Conservation (phyloP, 2,888 invertebrate genomes). For the Pseudococcus viburni region DNA sequence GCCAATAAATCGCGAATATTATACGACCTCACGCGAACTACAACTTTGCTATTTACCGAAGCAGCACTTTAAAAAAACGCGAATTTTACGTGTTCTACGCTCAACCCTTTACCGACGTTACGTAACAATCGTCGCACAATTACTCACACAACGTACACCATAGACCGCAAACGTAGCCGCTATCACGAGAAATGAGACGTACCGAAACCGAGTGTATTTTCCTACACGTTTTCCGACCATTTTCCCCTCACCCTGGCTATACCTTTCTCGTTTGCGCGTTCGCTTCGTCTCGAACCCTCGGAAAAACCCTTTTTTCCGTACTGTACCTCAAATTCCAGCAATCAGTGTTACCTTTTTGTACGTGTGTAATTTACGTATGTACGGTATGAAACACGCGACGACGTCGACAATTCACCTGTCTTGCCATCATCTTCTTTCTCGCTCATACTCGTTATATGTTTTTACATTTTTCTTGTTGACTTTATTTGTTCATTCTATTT, state of each 20-base stretch:
- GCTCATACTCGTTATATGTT: no score
- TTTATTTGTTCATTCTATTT: no score
- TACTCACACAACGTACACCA: slow-evolving; percentile 7
- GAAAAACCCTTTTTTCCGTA: not conserved
- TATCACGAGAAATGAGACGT: not conserved
- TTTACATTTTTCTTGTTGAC: no score
- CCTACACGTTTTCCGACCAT: not conserved
- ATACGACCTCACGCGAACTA: slow-evolving; percentile 4
- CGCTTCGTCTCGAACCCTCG: not conserved
- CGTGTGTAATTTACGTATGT: not conserved
- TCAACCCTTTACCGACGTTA: not conserved
- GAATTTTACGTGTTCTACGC: not conserved
- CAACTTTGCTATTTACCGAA: not conserved
- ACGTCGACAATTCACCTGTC: not conserved
- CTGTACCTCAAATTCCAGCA: slow-evolving; percentile 10
- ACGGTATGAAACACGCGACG: not conserved
- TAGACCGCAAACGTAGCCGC: not conserved
- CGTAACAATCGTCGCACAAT: not conserved
- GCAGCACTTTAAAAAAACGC: not conserved
- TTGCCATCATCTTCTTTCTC: not conserved
- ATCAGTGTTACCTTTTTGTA: slow-evolving; percentile 16
- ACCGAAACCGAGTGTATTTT: not conserved
- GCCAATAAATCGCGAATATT: slow-evolving; percentile 14
- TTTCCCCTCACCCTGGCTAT: not conserved
- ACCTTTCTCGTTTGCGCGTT: not conserved